Evolutionary conservation across 2,113 vertebrate species (phyloP), one percentile per base, ranked within the genome.

Genomic region (Reinhardtius hippoglossoides): DNA sequence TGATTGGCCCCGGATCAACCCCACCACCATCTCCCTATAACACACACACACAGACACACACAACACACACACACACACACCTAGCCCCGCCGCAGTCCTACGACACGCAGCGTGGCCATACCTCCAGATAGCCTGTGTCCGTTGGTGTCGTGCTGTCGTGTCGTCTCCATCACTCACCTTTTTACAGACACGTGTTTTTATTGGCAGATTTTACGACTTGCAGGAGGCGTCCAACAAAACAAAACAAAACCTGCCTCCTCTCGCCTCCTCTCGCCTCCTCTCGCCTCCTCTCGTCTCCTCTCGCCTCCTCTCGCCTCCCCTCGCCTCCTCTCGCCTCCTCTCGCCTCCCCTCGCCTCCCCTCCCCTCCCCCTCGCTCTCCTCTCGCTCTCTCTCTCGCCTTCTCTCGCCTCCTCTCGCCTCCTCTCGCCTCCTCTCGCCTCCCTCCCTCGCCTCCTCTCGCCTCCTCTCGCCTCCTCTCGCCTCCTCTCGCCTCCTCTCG

Each of bases 1-100:
- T 88, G 94, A 95, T 94, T 91, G 92, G 93, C 93, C 94, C 89
- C 91, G 85, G 91, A 92, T 92, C 90, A 91, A 93, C 93, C 94
- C 85, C 83, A 76, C 73, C 74, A 40, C 79, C 84, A 60, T 71
- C 67, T 84, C 71, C 67, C 57, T 6, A 31, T 31, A 31, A 60
- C 69, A 65, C 5, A 73, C 75, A 78, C 54, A 64, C 70, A 66
- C 76, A 78, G 46, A 64, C 70, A 66, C 74, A 81, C 52, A 35
- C 57, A 60, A 77, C 46, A 64, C 70, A 66, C 76, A 78, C 54
- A 64, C 70, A 66, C 76, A 81, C 52, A 31, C 61, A 59, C 58
- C 20, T 26, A 70, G 48, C 68, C 21, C 60, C 46, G 71, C 58
- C 10, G 40, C 71, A 24, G 27, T 60, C 24, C 80, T 69, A 15